These are phyloP conservation scores for Sinocyclocheilus maitianheensis DNA, from an alignment of 2,113 vertebrate species.

Conservation along the genomic window DNA sequence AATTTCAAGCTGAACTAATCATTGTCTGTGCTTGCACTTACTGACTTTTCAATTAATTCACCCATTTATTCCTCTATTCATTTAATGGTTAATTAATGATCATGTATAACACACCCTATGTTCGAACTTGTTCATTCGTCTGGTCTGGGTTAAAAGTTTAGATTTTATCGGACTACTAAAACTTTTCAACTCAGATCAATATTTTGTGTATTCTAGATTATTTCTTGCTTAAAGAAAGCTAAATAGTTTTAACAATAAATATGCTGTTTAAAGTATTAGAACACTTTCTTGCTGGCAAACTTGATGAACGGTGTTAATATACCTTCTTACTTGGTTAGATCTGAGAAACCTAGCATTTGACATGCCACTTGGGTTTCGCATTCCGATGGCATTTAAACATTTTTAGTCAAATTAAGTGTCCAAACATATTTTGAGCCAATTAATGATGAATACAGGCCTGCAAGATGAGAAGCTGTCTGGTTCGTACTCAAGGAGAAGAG, in stretches of 20 bases:
- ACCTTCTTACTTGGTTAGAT: no score
- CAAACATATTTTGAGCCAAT: background rate
- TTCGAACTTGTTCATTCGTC: no score
- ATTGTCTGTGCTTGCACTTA: background rate
- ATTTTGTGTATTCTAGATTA: no score
- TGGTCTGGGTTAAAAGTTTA: no score
- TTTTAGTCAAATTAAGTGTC: background rate
- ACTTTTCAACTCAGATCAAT: no score
- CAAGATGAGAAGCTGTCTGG: background rate
- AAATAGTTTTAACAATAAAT: background rate
- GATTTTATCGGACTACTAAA: no score
- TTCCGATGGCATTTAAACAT: background rate
- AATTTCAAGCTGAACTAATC: background rate
- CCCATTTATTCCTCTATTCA: background rate
- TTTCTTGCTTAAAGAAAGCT: no score
- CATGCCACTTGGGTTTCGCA: background rate
- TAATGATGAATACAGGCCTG: background rate
- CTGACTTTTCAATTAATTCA: background rate
- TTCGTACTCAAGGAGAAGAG: background rate
- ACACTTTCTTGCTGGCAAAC: background rate
- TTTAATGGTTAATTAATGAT: slow-evolving; percentile 2
- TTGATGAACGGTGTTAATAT: background rate
- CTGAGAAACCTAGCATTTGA: background rate
- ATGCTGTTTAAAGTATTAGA: background rate
- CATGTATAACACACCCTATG: no score